Percentiles rank a stretch among this genome's conserved stretches.
Evolutionary conservation across 2,113 vertebrate genomes (phyloP).

Genomic region (Semnornis frantzii): DNA sequence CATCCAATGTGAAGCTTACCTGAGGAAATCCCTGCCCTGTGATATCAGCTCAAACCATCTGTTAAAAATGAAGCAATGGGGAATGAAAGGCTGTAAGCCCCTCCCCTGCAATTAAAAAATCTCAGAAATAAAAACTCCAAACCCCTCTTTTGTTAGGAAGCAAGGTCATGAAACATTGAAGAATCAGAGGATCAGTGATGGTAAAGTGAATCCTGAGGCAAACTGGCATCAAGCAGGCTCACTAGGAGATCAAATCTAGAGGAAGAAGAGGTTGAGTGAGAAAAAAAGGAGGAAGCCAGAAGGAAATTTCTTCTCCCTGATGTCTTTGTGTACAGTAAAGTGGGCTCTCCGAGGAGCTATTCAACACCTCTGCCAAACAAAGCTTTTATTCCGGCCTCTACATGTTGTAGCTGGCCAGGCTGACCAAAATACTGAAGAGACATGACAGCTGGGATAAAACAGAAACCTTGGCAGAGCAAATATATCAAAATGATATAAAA

Average conservation of each 20-base stretch:
- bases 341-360: accelerated
- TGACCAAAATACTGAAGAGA: not conserved
- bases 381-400: not conserved
- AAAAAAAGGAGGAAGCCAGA: not conserved
- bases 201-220: not conserved
- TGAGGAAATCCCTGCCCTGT: not conserved
- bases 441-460: not conserved
- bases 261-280: not conserved
- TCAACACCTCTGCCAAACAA: not conserved
- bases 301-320: not conserved
- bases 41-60: not conserved
- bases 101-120: not conserved
- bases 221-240: not conserved
- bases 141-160: not conserved
- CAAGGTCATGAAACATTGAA: not conserved
- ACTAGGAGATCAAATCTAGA: too few species aligned
- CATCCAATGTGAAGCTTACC: not conserved
- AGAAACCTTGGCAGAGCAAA: not conserved
- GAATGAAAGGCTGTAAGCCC: not conserved
- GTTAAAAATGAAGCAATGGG: not conserved
- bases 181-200: not conserved
- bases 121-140: not conserved
- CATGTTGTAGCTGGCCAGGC: not conserved
- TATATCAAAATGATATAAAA: not conserved
- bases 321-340: not conserved